These are phyloP conservation scores for Andrena bicolor DNA, from an alignment of 2,888 invertebrate species.

Conservation along the genomic window DNA sequence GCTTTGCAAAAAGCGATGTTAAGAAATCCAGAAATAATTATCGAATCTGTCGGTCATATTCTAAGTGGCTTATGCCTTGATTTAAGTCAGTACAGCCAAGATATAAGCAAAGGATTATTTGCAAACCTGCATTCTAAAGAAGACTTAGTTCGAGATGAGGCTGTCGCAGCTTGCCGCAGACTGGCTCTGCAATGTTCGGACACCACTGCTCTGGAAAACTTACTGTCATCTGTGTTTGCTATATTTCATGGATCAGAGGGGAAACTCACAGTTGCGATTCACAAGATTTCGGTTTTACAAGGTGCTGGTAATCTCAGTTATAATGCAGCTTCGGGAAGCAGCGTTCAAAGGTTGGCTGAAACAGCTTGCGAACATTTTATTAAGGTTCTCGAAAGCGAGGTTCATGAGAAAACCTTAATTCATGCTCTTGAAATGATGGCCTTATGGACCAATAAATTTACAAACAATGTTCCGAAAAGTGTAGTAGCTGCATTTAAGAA, in stretches of 20 bases:
- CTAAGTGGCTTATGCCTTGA: conserved; percentile 90
- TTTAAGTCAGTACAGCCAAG: conserved; percentile 91
- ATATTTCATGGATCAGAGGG: conserved; percentile 96
- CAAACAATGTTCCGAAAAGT: conserved; percentile 88
- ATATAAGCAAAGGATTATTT: conserved; percentile 94
- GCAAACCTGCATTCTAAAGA: conserved; percentile 95
- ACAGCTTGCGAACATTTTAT: conserved; percentile 89
- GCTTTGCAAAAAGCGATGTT: conserved; percentile 96
- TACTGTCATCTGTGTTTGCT: conserved; percentile 91
- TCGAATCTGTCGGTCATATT: conserved; percentile 92
- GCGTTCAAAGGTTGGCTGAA: conserved; percentile 87
- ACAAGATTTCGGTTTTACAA: conserved; percentile 94
- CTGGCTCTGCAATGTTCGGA: conserved; percentile 91
- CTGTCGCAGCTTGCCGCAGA: conserved; percentile 90
- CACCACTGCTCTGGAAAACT: conserved; percentile 88
- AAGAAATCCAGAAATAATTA: conserved; percentile 96
- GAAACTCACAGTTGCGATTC: conserved; percentile 94
- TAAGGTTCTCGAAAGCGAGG: conserved; percentile 94
- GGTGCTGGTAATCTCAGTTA: conserved; percentile 91
- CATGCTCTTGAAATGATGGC: conserved; percentile 93
- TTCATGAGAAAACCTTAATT: conserved; percentile 95
- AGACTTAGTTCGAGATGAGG: conserved; percentile 90
- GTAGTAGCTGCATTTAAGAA: conserved; percentile 90
- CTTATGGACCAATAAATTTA: conserved; percentile 91
- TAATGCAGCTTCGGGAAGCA: conserved; percentile 88